A percentile compares a stretch with the other conserved stretches of the same genome.
These are phyloP conservation scores for Batillaria attramentaria DNA, from an alignment of 1,140 invertebrate species.

Conservation along the genomic window DNA sequence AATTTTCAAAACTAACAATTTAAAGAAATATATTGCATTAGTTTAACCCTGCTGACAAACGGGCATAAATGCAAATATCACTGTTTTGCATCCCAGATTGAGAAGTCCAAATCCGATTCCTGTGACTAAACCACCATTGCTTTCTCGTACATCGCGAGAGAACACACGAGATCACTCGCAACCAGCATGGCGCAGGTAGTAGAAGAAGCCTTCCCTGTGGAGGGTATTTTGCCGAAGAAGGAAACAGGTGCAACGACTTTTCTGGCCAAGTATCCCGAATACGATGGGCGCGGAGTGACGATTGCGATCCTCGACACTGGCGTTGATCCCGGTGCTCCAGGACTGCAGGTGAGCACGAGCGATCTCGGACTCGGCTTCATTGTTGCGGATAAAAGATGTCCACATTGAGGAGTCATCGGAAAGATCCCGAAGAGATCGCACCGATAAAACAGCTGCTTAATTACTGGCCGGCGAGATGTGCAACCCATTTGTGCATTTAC, in stretches of 20 bases:
- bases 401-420: slow-evolving; percentile 1
- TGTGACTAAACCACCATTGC: background rate
- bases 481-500: no score
- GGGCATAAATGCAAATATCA: no score
- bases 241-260: slow-evolving; percentile 93
- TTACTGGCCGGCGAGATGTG: no score
- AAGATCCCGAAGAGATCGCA: no score
- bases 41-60: no score
- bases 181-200: slow-evolving; percentile 64
- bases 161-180: background rate
- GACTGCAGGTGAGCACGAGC: slow-evolving; percentile 91
- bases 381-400: no score
- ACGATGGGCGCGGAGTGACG: slow-evolving; percentile 91
- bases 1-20: no score
- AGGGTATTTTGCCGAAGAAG: slow-evolving; percentile 86
- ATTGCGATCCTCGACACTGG: slow-evolving; percentile 99
- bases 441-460: no score
- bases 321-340: slow-evolving; percentile 94
- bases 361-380: no score
- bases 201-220: slow-evolving; percentile 64
- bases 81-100: background rate
- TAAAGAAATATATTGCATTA: no score
- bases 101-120: background rate
- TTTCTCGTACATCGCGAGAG: background rate
- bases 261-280: slow-evolving; percentile 90